A percentile compares a stretch with the other conserved stretches of the same genome.
Evolutionary conservation across 2,113 vertebrate genomes (phyloP).

Genomic region (Motacilla tschutschensis): DNA sequence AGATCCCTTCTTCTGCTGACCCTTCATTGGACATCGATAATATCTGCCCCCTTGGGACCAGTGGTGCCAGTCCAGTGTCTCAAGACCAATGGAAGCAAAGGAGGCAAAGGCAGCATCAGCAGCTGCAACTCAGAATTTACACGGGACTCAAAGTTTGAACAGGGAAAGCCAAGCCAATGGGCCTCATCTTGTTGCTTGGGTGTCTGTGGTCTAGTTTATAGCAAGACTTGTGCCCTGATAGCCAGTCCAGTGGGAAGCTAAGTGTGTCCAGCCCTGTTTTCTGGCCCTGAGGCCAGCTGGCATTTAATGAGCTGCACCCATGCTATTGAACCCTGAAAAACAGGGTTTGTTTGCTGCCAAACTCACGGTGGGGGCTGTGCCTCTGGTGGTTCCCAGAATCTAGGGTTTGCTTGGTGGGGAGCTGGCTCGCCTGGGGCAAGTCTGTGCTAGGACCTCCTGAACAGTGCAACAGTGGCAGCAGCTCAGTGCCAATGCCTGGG

Average conservation of each 20-base stretch:
- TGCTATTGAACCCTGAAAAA: neutral
- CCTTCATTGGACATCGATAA: neutral
- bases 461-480: neutral
- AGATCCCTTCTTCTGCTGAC: neutral
- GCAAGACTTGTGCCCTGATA: neutral
- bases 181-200: neutral
- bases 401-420: neutral
- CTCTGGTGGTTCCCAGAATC: neutral
- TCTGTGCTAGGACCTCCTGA: neutral
- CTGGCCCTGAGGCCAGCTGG: neutral
- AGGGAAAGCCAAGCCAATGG: neutral
- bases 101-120: neutral
- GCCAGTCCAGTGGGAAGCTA: neutral
- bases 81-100: neutral
- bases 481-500: neutral
- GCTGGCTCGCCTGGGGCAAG: neutral
- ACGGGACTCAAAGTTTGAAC: neutral
- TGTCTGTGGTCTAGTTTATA: neutral
- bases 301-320: neutral
- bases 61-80: neutral
- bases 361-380: neutral
- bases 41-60: neutral
- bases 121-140: neutral
- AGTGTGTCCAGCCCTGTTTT: neutral
- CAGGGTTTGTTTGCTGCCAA: constrained; percentile 6